Percentiles rank a stretch among this genome's conserved stretches.
phyloP scores from a whole-genome alignment of 2,888 invertebrate genomes.

The Ctena decussata region DNA sequence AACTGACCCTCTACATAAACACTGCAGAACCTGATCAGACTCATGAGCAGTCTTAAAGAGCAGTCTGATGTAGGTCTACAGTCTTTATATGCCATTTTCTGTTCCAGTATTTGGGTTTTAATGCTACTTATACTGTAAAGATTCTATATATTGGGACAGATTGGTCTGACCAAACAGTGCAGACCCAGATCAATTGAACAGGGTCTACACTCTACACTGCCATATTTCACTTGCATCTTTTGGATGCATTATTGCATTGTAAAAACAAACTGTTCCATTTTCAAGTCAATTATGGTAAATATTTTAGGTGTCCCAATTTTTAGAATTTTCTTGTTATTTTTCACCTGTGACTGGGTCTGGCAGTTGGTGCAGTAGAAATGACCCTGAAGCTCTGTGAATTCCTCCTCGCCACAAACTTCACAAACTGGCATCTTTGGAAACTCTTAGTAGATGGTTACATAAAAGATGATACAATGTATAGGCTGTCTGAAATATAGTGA shows the following conservation, averaged over 20 bases:
- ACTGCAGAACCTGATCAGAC: not conserved
- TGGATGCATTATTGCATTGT: not conserved
- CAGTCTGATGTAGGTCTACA: not conserved
- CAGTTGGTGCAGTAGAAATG: slow-evolving; percentile 77
- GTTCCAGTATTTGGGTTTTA: not conserved
- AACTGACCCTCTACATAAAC: no score
- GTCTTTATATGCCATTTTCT: not conserved
- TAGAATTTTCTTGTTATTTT: not conserved
- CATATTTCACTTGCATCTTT: not conserved
- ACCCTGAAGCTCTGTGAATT: slow-evolving; percentile 77
- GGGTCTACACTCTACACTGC: not conserved
- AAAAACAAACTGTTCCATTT: not conserved
- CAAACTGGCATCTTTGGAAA: slow-evolving; percentile 78
- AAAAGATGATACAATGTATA: no score
- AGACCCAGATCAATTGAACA: not conserved
- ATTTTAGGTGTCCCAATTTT: not conserved
- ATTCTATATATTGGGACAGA: not conserved
- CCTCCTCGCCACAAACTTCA: slow-evolving; percentile 75
- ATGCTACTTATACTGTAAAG: not conserved
- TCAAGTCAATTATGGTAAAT: not conserved
- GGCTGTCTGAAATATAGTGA: no score
- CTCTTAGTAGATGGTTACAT: no score
- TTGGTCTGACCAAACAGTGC: not conserved
- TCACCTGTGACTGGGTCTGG: slow-evolving; percentile 81
- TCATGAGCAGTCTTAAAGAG: not conserved